A percentile compares a stretch with the other conserved stretches of the same genome.
Conservation (phyloP, 2,113 vertebrate genomes). For the Sorex fumeus region DNA sequence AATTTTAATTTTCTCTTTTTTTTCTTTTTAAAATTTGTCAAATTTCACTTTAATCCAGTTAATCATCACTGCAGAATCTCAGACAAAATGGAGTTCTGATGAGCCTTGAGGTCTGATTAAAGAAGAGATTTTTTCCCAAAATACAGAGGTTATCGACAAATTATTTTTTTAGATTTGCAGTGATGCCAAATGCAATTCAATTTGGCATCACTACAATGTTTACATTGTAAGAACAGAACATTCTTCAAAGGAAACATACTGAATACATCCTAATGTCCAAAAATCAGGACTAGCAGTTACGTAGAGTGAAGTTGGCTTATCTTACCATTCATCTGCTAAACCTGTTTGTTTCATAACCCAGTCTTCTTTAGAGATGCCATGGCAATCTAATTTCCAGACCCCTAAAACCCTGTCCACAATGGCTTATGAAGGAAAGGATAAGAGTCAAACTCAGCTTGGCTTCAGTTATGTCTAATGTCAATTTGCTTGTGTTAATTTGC, state of each 20-base stretch:
- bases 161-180: slow-evolving; percentile 55
- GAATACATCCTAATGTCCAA: slow-evolving; percentile 43
- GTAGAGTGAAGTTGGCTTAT: slow-evolving; percentile 63
- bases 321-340: slow-evolving; percentile 63
- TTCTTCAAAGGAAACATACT: slow-evolving; percentile 63
- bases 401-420: slow-evolving; percentile 53
- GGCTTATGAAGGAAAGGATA: slow-evolving; percentile 58
- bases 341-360: slow-evolving; percentile 51
- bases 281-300: slow-evolving; percentile 46
- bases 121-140: slow-evolving; percentile 46
- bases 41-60: slow-evolving; percentile 52
- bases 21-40: slow-evolving; percentile 35
- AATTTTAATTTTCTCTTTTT: slow-evolving; percentile 9
- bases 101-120: slow-evolving; percentile 62
- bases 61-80: slow-evolving; percentile 62
- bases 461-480: slow-evolving; percentile 77
- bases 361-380: slow-evolving; percentile 56
- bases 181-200: no score
- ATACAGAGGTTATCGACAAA: slow-evolving; percentile 40
- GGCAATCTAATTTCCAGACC: slow-evolving; percentile 43
- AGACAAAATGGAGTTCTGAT: slow-evolving; percentile 62
- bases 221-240: slow-evolving; percentile 60
- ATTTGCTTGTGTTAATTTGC: slow-evolving; percentile 68
- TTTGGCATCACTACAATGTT: slow-evolving; percentile 6
- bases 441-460: slow-evolving; percentile 76